These are phyloP conservation scores for Lasius fuliginosus DNA, from an alignment of 2,888 invertebrate genomes.

Conservation along the genomic window DNA sequence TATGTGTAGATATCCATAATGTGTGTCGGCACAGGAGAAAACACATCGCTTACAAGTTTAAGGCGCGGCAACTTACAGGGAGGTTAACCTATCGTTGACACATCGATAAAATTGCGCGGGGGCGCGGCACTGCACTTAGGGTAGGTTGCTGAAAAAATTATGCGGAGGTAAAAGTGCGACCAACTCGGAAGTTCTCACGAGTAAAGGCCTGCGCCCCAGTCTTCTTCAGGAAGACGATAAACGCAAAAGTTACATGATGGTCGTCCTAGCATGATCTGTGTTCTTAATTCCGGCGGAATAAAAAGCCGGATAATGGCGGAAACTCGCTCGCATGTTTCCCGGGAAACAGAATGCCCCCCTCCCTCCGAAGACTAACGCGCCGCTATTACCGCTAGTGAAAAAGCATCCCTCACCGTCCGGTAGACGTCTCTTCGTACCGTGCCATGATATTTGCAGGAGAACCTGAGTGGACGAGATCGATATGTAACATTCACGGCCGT, in stretches of 20 bases:
- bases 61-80: constrained; percentile 23
- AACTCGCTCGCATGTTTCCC: constrained; percentile 40
- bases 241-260: constrained; percentile 51
- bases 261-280: constrained; percentile 55
- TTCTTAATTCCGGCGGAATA: constrained; percentile 55
- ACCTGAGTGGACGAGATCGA: constrained; percentile 26
- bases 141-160: constrained; percentile 40
- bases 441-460: constrained; percentile 25
- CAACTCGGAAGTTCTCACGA: constrained; percentile 4
- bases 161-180: constrained; percentile 12
- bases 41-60: constrained; percentile 31
- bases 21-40: background rate
- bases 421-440: constrained; percentile 20
- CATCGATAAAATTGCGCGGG: constrained; percentile 46
- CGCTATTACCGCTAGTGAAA: constrained; percentile 44
- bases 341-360: constrained; percentile 20
- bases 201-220: background rate
- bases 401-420: constrained; percentile 28
- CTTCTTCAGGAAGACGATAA: constrained; percentile 16
- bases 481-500: constrained; percentile 46
- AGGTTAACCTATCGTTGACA: constrained; percentile 43
- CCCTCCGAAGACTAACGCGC: constrained; percentile 26
- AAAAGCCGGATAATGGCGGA: constrained; percentile 52
- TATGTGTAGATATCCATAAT: background rate
- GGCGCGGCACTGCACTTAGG: constrained; percentile 37